Base-by-base conservation (phyloP, 2,113 vertebrate species). In the Callionymus lyra region DNA sequence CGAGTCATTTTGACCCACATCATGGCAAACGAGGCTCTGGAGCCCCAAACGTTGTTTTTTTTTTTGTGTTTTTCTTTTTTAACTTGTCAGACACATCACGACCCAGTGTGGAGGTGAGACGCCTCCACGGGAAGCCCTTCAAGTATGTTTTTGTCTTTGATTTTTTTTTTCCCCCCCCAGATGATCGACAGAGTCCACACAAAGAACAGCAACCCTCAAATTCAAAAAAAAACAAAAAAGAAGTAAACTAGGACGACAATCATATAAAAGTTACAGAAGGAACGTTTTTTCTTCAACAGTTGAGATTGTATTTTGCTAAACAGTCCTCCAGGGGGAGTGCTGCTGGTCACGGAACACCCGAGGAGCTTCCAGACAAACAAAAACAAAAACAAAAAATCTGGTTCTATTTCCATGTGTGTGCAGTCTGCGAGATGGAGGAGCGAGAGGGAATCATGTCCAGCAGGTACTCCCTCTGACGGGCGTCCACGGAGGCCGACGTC, bases 371-470 rank as follows among this genome's bases (percentile, higher is more conserved):
- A n/a, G n/a, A n/a, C n/a, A n/a, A n/a, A n/a, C n/a, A n/a, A n/a
- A 38, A 44, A 47, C 64, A 19, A 19, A 41, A 41, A 13, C 11
- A 17, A 44, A 44, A 6, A 44, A 17, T 2, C 5, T 3, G 14
- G 14, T 21, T 44, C 86, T 88, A 97, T 87, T 98, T 98, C 94
- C 94, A 98, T 6, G 91, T 76, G 67, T 85, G 90, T 79, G 95
- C 88, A 0, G 92, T 89, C 65, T 97, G 94, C 71, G 90, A 90
- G 76, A 95, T 89, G 37, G 92, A 92, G 47, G 93, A 92, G 49
- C 92, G 89, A 3, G 94, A 92, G 27, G 94, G 94, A 65, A 97
- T 94, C 93, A 97, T 96, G 79, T 94, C 92, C 67, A 97, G 86
- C 56, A 98, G 93, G 71, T 94, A 96, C 58, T 97, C 94, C 40